These are phyloP conservation scores for Drosophila siamana DNA, from an alignment of 2,888 invertebrate genomes.

Conservation along the genomic window DNA sequence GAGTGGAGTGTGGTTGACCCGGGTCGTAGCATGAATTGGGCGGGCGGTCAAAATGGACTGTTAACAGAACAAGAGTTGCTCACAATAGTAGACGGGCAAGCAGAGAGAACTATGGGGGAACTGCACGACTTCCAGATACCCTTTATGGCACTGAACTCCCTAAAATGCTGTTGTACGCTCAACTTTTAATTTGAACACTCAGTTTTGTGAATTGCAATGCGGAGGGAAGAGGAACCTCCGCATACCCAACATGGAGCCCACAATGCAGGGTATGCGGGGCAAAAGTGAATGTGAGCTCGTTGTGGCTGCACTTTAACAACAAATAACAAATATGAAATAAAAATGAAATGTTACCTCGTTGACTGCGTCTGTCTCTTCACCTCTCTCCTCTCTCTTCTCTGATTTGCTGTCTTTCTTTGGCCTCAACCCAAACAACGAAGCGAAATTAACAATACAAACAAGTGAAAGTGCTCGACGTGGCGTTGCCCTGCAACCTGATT, in stretches of 20 bases:
- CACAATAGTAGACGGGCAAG: no score
- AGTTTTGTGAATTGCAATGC: no score
- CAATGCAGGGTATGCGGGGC: not conserved
- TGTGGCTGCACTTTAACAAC: slow-evolving; percentile 47
- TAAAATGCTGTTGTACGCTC: no score
- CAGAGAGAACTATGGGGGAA: not conserved
- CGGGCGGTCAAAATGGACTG: slow-evolving; percentile 28
- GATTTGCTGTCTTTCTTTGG: slow-evolving; percentile 18
- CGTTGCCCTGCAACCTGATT: slow-evolving; percentile 13
- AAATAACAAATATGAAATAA: slow-evolving; percentile 21
- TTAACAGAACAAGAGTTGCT: slow-evolving; percentile 37
- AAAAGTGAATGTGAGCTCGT: slow-evolving; percentile 63
- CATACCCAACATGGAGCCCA: slow-evolving; percentile 22
- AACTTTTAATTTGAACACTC: no score
- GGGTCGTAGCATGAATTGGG: slow-evolving; percentile 25
- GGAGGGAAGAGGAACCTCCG: not conserved
- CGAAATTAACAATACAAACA: slow-evolving; percentile 14
- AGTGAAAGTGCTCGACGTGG: not conserved
- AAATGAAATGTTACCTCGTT: slow-evolving; percentile 47
- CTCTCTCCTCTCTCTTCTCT: not conserved
- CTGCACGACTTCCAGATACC: slow-evolving; percentile 8
- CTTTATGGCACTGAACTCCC: not conserved
- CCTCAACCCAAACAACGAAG: not conserved
- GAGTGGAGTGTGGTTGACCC: slow-evolving; percentile 12
- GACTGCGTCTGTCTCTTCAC: not conserved